phyloP scores from a whole-genome alignment of 2,113 vertebrate species.

The Taxidea taxus region DNA sequence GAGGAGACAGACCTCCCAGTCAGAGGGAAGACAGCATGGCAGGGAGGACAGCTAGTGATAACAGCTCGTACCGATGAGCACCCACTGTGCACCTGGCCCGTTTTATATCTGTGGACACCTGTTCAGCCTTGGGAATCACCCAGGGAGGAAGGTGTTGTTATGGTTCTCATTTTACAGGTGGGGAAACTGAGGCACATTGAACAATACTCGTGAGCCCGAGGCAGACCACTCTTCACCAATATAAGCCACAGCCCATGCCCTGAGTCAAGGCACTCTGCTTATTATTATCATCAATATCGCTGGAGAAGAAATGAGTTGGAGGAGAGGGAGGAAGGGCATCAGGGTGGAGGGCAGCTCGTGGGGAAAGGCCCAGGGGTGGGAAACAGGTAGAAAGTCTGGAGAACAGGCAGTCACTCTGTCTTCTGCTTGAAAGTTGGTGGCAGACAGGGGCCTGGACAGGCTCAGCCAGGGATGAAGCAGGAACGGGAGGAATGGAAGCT shows the following conservation, averaged over 20 bases:
- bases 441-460: neutral
- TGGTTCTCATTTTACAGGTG: neutral
- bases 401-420: neutral
- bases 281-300: accelerated
- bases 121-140: neutral
- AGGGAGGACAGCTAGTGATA: neutral
- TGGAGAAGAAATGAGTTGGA: neutral
- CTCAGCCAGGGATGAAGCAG: neutral
- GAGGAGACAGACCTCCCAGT: neutral
- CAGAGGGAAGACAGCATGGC: too few species aligned
- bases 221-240: accelerated
- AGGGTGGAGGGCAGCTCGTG: neutral
- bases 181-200: neutral
- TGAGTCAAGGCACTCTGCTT: accelerated
- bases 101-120: accelerated
- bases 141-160: neutral
- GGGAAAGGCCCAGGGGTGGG: neutral
- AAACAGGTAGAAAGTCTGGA: neutral
- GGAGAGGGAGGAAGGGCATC: neutral
- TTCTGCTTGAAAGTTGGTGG: neutral
- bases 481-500: neutral
- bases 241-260: neutral
- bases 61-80: neutral
- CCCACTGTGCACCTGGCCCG: neutral
- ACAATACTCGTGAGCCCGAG: accelerated